Conservation (phyloP, 1,140 invertebrate genomes). For the Aplysia californica region DNA sequence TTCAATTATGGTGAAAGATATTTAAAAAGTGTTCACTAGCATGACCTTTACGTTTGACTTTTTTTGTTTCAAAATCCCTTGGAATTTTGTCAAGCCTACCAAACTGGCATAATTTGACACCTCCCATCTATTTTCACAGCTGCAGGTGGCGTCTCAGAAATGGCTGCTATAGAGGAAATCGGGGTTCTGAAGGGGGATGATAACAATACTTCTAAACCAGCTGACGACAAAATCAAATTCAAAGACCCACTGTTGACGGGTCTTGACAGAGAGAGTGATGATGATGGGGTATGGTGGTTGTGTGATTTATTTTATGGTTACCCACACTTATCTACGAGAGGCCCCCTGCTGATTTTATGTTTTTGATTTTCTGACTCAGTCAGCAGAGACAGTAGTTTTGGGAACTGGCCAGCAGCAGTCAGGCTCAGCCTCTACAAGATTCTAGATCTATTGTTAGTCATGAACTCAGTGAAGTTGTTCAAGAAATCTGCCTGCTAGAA, state of each 20-base stretch:
- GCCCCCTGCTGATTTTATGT: no score
- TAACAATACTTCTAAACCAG: conserved; percentile 36
- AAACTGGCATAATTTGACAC: no score
- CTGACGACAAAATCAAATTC: conserved; percentile 48
- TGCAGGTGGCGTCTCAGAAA: no score
- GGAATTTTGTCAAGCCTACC: no score
- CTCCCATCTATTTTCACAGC: no score
- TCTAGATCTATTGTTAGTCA: not conserved
- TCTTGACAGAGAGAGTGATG: conserved; percentile 55
- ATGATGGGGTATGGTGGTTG: conserved; percentile 43
- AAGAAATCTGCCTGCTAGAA: no score
- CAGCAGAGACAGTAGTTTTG: not conserved
- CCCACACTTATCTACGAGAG: not conserved
- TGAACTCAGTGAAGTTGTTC: not conserved
- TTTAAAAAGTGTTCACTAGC: no score
- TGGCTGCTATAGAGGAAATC: conserved; percentile 42
- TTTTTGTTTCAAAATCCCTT: no score
- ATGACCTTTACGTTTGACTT: no score
- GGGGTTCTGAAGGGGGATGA: conserved; percentile 29
- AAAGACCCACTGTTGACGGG: conserved; percentile 58
- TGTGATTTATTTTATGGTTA: no score
- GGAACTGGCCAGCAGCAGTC: not conserved
- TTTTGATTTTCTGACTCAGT: no score
- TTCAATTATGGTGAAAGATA: no score
- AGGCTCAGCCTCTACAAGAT: not conserved